Base-by-base conservation (phyloP, 1,140 invertebrate species). In the Brachionus paranguensis region DNA sequence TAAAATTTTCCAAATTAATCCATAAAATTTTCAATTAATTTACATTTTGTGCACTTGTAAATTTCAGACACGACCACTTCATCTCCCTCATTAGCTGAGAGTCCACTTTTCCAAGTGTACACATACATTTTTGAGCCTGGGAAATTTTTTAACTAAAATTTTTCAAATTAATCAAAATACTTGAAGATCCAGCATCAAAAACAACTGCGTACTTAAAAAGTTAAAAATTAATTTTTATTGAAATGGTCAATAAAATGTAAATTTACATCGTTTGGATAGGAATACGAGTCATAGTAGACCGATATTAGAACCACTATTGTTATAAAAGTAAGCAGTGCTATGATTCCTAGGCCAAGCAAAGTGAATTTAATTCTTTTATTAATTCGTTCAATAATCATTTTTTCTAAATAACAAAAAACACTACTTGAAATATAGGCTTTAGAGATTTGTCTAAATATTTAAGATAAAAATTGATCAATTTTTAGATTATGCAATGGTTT, bases 141-240 rank as follows among this genome's bases (percentile, higher is more conserved):
- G n/a, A 29, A 8, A n/a, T 50, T 78, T 41, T 72, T 72, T 43
- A 3, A 7, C 20, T 37, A 37, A 37, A 37, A 37, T 37, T 37
- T 55, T 55, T 60, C 11, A 53, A 79, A 41, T n/a, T 7, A n/a
- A 14, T 11, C 14, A 55, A 55, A 50, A 37, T 79, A 79, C 76
- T 64, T 41, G 79, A 83, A 27, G 79, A 83, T 24, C 79, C 79
- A 11, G 79, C 79, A 83, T 83, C 79, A 45, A 83, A 11, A 12
- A 83, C 79, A 29, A 83, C 27, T 27, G 55, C 79, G 45, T 83
- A 83, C 76, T 79, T 72, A 17, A 24, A 72, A 37, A 37, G 0
- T 6, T 37, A 8, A 45, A 72, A 72, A 17, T 7, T 43, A 4
- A 41, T n/a, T 37, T 17, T 12, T 6, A 24, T 45, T 33, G 17